phyloP scores from a whole-genome alignment of 2,888 invertebrate genomes.

The Pheosia tremula region DNA sequence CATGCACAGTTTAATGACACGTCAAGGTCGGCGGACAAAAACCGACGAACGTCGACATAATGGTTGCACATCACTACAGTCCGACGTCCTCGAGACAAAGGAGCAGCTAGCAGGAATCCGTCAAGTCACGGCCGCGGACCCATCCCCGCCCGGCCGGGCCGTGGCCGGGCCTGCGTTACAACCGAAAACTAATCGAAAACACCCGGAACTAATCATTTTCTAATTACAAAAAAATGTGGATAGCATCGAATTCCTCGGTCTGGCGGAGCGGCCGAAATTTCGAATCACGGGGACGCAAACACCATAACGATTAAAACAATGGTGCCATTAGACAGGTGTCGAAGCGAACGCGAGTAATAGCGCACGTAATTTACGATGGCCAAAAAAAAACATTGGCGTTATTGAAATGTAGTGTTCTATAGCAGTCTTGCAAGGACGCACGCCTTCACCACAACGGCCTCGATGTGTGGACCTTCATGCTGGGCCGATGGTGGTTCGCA shows the following conservation, averaged over 20 bases:
- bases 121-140: slow-evolving; percentile 70
- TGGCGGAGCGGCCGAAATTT: slow-evolving; percentile 49
- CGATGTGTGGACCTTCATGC: no score
- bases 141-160: slow-evolving; percentile 43
- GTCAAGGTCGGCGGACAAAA: slow-evolving; percentile 31
- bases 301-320: slow-evolving; percentile 41
- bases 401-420: no score
- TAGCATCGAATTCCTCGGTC: slow-evolving; percentile 58
- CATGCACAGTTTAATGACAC: slow-evolving; percentile 34
- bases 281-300: slow-evolving; percentile 25
- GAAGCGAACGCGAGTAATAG: slow-evolving; percentile 29
- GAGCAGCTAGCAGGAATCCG: slow-evolving; percentile 69
- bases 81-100: slow-evolving; percentile 67
- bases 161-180: slow-evolving; percentile 48
- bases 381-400: no score
- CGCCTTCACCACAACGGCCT: no score
- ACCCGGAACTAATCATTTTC: slow-evolving; percentile 79
- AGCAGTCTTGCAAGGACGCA: no score
- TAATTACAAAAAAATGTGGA: slow-evolving; percentile 72
- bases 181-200: slow-evolving; percentile 79
- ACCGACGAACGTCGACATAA: slow-evolving; percentile 36
- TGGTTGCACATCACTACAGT: slow-evolving; percentile 47
- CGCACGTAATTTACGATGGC: slow-evolving; percentile 15
- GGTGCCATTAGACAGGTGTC: slow-evolving; percentile 39
- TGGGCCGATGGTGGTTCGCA: slow-evolving; percentile 6